Base-by-base conservation (phyloP, 2,888 invertebrate genomes). In the Folsomia manolachei region DNA sequence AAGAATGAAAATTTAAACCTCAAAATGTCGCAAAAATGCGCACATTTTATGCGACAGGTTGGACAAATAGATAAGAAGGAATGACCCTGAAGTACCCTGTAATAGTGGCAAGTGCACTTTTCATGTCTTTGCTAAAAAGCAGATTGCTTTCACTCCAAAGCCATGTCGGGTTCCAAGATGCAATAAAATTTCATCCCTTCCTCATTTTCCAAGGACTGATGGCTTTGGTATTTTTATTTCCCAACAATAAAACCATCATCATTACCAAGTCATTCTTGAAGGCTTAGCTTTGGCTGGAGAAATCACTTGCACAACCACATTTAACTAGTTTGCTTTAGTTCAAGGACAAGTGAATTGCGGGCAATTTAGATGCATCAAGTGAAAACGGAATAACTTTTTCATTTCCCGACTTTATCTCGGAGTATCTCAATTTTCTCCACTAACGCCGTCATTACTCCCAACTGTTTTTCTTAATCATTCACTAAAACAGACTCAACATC, bases 361-460 rank as follows among this genome's bases (percentile, higher is more conserved):
- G 56, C 56, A 56, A 56, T 56, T 56, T 19, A 56, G 56, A 56
- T 56, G 7, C 56, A 56, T 56, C 56, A 56, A 56, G 56, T 56
- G 56, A 56, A 7, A 19, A 56, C 39, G 39, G 56, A 56, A 56
- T 18, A 19, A 56, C 7, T 56, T 19, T 56, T 56, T 56, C 56
- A 56, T 56, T 56, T 39, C 39, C 14, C 39, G 4, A 14, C 39
- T 39, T 39, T 39, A n/a, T 39, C 39, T 4, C 39, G 14, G 56
- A 14, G 11, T 4, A 19, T 56, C 56, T 56, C 56, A 56, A 56
- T 56, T 56, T 56, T 21, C 56, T 56, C 56, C 56, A 56, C 14
- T 14, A 39, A 4, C 39, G 14, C 39, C 39, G 14, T 14, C 39
- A 39, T 39, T 4, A 39, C 39, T 39, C 39, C 14, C 39, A 39